Percentiles rank a stretch among this genome's conserved stretches.
Conservation (phyloP, 2,797 vertebrate species). For the Adrianichthys oophorus region DNA sequence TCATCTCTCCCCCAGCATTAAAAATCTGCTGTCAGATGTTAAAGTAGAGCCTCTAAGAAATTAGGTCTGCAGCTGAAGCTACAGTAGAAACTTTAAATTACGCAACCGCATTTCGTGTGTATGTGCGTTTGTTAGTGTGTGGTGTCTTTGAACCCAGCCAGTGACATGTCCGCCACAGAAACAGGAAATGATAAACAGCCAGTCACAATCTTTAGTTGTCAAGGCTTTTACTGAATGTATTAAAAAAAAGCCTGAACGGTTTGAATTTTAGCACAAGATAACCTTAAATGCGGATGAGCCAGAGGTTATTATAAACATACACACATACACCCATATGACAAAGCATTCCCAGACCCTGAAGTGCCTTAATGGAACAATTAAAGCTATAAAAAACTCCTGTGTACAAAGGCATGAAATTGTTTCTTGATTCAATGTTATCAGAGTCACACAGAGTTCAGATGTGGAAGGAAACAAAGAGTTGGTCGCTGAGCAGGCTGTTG, state of each 20-base stretch:
- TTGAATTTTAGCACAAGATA: conserved; percentile 49
- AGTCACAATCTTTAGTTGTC: conserved; percentile 43
- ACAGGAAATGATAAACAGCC: conserved; percentile 57
- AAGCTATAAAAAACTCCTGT: conserved; percentile 52
- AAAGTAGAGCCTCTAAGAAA: conserved; percentile 5
- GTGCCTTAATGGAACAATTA: conserved; percentile 69
- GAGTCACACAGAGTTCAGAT: conserved; percentile 74
- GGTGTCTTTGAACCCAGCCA: conserved; percentile 25
- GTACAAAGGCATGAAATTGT: conserved; percentile 68
- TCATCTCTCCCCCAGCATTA: background rate
- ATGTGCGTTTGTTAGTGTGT: conserved; percentile 22
- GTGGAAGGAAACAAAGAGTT: conserved; percentile 65
- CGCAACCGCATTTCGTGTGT: conserved; percentile 23
- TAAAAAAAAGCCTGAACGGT: conserved; percentile 33
- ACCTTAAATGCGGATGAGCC: conserved; percentile 50
- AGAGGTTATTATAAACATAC: conserved; percentile 39
- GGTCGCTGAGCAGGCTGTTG: conserved; percentile 41
- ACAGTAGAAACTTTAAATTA: conserved; percentile 19
- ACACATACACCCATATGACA: conserved; percentile 33
- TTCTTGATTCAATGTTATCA: conserved; percentile 74
- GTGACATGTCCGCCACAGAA: conserved; percentile 44
- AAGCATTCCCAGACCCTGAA: conserved; percentile 60
- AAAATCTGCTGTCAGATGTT: conserved; percentile 6
- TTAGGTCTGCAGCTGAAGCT: conserved; percentile 21
- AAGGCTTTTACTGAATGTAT: conserved; percentile 47